Evolutionary conservation across 2,888 invertebrate species (phyloP).

Genomic region (Drosophila monieri): DNA sequence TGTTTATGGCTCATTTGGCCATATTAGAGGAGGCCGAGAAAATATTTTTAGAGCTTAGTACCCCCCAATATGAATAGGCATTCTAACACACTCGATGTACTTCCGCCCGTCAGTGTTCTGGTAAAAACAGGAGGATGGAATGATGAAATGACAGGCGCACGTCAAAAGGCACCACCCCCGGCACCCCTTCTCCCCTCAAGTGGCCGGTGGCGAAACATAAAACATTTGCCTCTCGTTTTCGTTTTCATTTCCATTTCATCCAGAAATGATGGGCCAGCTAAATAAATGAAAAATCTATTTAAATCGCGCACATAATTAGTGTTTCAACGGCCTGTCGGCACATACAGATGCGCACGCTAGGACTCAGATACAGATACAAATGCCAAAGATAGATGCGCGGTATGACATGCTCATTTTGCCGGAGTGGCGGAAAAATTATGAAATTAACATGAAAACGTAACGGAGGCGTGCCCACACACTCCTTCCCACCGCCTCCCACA

Average conservation of each 20-base stretch:
- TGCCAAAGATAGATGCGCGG: slow-evolving; percentile 47
- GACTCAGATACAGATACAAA: slow-evolving; percentile 41
- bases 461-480: slow-evolving; percentile 6
- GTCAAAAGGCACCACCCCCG: slow-evolving; percentile 65
- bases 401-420: slow-evolving; percentile 74
- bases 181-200: neutral
- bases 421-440: slow-evolving; percentile 69
- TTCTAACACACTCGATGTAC: slow-evolving; percentile 53
- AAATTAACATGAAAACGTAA: slow-evolving; percentile 70
- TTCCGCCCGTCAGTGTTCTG: slow-evolving; percentile 67
- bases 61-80: slow-evolving; percentile 30
- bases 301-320: slow-evolving; percentile 80
- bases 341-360: slow-evolving; percentile 18
- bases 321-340: slow-evolving; percentile 74
- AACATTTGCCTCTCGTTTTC: slow-evolving; percentile 74
- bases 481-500: neutral
- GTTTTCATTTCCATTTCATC: slow-evolving; percentile 58
- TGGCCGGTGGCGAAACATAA: slow-evolving; percentile 69
- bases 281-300: slow-evolving; percentile 79
- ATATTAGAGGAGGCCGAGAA: slow-evolving; percentile 73
- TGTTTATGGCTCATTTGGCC: slow-evolving; percentile 78
- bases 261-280: slow-evolving; percentile 75
- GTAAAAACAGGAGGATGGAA: slow-evolving; percentile 58
- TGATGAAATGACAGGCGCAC: slow-evolving; percentile 70
- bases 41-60: slow-evolving; percentile 71